These are phyloP conservation scores for Apamea sordens DNA, from an alignment of 2,888 invertebrate species.

Conservation along the genomic window DNA sequence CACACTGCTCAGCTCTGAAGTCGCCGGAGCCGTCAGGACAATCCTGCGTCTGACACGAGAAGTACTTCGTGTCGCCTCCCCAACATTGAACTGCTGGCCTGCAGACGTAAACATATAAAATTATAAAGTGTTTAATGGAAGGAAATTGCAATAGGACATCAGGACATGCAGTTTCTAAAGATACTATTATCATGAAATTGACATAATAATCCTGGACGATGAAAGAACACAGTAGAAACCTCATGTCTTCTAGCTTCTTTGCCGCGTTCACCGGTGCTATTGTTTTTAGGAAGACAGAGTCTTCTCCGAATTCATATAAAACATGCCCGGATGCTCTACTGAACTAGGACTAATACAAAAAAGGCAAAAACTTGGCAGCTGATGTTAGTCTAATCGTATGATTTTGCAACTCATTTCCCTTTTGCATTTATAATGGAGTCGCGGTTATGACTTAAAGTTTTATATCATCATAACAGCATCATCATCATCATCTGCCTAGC, in stretches of 20 bases:
- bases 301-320: neutral
- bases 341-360: neutral
- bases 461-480: neutral
- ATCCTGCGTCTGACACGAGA: conserved; percentile 97
- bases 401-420: neutral
- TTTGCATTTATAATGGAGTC: neutral
- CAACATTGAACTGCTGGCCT: conserved; percentile 93
- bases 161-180: neutral
- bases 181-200: neutral
- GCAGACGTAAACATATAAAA: conserved; percentile 59
- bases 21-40: conserved; percentile 94
- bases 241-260: neutral
- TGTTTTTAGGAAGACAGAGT: neutral
- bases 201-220: neutral
- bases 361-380: neutral
- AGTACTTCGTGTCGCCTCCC: conserved; percentile 95
- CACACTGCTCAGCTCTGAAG: conserved; percentile 97
- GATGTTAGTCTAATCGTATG: too few species aligned
- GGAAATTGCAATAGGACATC: neutral
- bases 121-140: neutral
- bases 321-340: neutral
- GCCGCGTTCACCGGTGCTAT: neutral
- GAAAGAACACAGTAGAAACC: neutral
- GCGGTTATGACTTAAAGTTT: neutral
- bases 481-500: too few species aligned